Evolutionary conservation across 2,888 invertebrate species (phyloP), one percentile per base, ranked within the genome.

Genomic region (Graphium colonna): DNA sequence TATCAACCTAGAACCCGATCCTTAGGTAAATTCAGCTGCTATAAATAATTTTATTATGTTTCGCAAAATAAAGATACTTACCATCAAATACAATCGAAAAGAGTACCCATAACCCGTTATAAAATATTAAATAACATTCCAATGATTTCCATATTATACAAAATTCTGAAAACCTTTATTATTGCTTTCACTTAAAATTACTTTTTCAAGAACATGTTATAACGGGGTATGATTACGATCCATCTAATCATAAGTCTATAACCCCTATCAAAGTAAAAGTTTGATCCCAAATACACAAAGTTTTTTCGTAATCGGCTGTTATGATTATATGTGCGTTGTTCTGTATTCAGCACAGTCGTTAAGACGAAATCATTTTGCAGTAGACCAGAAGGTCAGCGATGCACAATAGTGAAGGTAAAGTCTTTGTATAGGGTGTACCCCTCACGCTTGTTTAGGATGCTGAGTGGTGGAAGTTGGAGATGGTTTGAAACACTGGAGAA

Each of bases 401-500:
- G 18, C n/a, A 43, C 46, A 45, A 39, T 41, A 41, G 13, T 50
- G 40, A 44, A 43, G 31, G 18, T 28, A 36, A 43, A 50, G 44
- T 54, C 49, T 54, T 44, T 40, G 48, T 7, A 15, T 10, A 58
- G 62, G 53, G 51, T n/a, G n/a, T 49, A 28, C 46, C 12, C 59
- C 65, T 92, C 92, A 93, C 91, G 92, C 91, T 73, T 94, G 94
- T 71, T 94, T 94, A 3, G 92, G 91, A 79, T 94, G 94, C 52
- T 85, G 80, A 60, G 91, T 83, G 1, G 93, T 91, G 39, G 94
- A 88, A 26, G 92, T 89, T 15, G 93, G 92, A 58, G 93, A 91
- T 48, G 94, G 92, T 70, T 95, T 95, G 84, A 97, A 97, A 79
- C 97, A 97, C 79, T 97, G 96, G 65, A 97, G 87, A 59, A 97